phyloP scores from a whole-genome alignment of 2,797 vertebrate species.

The Cossypha niveicapilla region DNA sequence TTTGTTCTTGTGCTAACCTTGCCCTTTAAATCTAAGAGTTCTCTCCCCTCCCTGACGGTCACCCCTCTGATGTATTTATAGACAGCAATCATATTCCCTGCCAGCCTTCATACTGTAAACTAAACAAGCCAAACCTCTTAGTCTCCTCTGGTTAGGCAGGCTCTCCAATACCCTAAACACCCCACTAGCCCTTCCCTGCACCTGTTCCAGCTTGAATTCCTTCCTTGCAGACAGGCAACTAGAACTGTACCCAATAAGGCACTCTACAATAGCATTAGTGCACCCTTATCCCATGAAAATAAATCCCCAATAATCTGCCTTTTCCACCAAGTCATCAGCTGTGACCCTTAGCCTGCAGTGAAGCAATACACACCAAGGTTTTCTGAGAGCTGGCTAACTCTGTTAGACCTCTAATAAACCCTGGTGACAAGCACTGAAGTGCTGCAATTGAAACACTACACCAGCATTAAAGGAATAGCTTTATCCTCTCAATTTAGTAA shows the following conservation, averaged over 20 bases:
- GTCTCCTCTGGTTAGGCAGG: not conserved
- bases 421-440: not conserved
- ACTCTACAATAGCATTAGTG: not conserved
- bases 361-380: not conserved
- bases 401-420: not conserved
- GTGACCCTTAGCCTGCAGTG: not conserved
- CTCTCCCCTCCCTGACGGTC: not conserved
- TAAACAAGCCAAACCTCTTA: not conserved
- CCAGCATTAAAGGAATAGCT: slow-evolving; percentile 49
- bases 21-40: slow-evolving; percentile 45
- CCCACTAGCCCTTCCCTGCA: slow-evolving; percentile 46
- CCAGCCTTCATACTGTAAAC: slow-evolving; percentile 17
- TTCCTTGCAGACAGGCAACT: not conserved
- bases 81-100: not conserved
- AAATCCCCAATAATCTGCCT: slow-evolving; percentile 39
- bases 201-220: slow-evolving; percentile 54
- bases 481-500: slow-evolving; percentile 44
- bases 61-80: slow-evolving; percentile 59
- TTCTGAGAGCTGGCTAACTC: not conserved
- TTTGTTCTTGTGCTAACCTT: slow-evolving; percentile 29
- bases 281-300: not conserved
- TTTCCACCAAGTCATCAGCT: slow-evolving; percentile 9
- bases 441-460: slow-evolving; percentile 19
- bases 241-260: not conserved
- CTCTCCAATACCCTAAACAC: not conserved